Percentiles rank a stretch among this genome's conserved stretches.
These are phyloP conservation scores for Masticophis lateralis DNA, from an alignment of 2,797 vertebrate genomes.

Conservation along the genomic window DNA sequence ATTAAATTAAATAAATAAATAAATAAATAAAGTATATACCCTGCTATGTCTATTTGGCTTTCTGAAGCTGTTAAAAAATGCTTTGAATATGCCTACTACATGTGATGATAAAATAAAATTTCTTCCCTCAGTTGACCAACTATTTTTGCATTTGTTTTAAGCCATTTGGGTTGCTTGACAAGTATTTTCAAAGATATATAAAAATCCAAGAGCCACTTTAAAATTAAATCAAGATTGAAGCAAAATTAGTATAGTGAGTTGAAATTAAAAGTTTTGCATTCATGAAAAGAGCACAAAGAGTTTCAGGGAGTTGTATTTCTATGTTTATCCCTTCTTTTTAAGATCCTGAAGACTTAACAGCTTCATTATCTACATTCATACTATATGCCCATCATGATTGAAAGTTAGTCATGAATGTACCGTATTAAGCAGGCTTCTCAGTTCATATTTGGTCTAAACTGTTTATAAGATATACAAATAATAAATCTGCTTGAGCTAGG, in stretches of 20 bases:
- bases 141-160: background rate
- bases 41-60: constrained; percentile 7
- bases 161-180: background rate
- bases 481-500: background rate
- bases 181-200: background rate
- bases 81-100: background rate
- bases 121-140: background rate
- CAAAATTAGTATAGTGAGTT: background rate
- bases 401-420: background rate
- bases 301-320: background rate
- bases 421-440: background rate
- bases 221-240: background rate
- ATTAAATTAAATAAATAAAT: too few relatives aligned
- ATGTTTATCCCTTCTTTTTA: background rate
- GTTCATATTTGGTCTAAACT: background rate
- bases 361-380: background rate
- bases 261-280: background rate
- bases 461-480: background rate
- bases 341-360: background rate
- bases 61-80: background rate
- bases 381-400: background rate
- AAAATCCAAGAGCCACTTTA: background rate
- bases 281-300: background rate
- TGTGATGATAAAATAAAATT: background rate
- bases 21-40: background rate